Evolutionary conservation across 2,797 vertebrate species (phyloP), one percentile per base, ranked within the genome.

Genomic region (Falco naumanni): DNA sequence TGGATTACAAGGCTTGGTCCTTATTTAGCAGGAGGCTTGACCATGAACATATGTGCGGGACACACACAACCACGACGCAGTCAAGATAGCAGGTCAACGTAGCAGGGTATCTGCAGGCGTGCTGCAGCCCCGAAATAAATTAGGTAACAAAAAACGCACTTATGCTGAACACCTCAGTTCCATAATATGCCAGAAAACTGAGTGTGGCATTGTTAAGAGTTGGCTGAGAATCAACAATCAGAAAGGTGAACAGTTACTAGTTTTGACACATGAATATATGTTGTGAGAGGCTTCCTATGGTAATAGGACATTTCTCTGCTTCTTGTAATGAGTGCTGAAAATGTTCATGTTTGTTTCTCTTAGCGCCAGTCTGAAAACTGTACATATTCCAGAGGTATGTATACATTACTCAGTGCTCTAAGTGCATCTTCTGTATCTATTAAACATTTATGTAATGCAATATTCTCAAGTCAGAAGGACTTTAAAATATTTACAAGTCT

Each of bases 401-500:
- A 63, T 59, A 71, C 71, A 85, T 75, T 90, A 25, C 79, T 59
- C 65, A 53, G 47, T 0, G 9, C 57, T 93, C 54, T 75, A 89
- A 86, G 57, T 83, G 78, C 87, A 74, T 70, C 74, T 71, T 89
- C 75, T 81, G 19, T 74, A 61, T n/a, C 47, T 59, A 80, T 90
- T 94, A 96, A 94, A 94, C 56, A 79, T 94, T 93, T 75, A 96
- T 93, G 68, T 66, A 78, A 89, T 31, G n/a, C 82, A 94, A 87
- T 87, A 87, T 84, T 63, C 53, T 88, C 69, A 84, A 87, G 50
- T 77, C 6, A 1, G 56, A 87, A 90, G 70, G 37, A 41, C 45
- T 85, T 91, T 83, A 60, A 96, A 97, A 94, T 90, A 96, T 95
- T 96, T 88, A 96, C 57, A 80, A 9, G 28, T 74, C 34, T 68